A percentile compares a stretch with the other conserved stretches of the same genome.
Conservation (phyloP, 1,140 invertebrate species). For the Zelostemma sp. region DNA sequence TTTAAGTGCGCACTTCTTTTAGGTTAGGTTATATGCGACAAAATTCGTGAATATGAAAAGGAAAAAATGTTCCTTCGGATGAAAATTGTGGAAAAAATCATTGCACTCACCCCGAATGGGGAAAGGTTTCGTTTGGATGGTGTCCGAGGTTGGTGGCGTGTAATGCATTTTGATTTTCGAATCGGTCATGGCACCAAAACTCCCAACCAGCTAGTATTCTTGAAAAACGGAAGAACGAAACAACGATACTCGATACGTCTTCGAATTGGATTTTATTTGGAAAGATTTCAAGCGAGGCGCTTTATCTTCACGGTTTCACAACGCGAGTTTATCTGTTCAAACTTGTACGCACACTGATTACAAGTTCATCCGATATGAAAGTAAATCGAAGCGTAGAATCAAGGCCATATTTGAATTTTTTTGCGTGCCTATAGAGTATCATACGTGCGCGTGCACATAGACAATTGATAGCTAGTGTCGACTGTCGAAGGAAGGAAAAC, state of each 20-base stretch:
- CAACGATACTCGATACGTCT: background rate
- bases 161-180: slow-evolving; percentile 63
- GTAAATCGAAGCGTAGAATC: slow-evolving; percentile 1
- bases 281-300: background rate
- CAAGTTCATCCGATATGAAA: slow-evolving; percentile 1
- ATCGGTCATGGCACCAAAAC: slow-evolving; percentile 53
- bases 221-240: background rate
- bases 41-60: background rate
- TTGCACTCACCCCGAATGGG: slow-evolving; percentile 79
- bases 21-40: background rate
- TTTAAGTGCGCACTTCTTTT: background rate
- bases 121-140: slow-evolving; percentile 88
- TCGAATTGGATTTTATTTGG: background rate
- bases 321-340: background rate
- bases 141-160: slow-evolving; percentile 80
- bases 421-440: background rate
- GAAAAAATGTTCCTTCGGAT: slow-evolving; percentile 1
- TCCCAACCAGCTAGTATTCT: background rate
- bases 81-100: slow-evolving; percentile 16
- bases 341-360: background rate
- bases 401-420: slow-evolving; percentile 11
- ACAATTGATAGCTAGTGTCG: background rate
- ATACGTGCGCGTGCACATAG: background rate
- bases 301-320: background rate
- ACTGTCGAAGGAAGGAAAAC: background rate